Conservation (phyloP, 2,113 vertebrate species). For the Engraulis encrasicolus region DNA sequence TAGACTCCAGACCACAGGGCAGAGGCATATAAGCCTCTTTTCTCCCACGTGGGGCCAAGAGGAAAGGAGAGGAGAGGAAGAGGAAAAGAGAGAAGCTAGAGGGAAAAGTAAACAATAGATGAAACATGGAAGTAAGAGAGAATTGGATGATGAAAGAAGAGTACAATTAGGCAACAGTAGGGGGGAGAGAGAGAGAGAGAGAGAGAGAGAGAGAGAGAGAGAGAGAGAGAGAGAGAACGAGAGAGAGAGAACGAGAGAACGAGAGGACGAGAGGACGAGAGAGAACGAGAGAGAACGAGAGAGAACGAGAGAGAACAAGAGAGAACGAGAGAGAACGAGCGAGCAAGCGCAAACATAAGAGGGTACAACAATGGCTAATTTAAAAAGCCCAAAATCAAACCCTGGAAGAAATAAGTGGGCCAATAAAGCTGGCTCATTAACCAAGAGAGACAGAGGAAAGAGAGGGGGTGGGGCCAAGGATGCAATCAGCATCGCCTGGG, state of each 20-base stretch:
- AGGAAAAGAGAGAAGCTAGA: background rate
- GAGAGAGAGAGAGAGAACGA: conserved; percentile 47
- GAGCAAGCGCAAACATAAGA: too few relatives aligned
- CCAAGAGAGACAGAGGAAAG: background rate
- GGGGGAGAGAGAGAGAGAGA: conserved; percentile 4
- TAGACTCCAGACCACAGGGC: background rate
- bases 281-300: background rate
- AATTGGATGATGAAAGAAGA: background rate
- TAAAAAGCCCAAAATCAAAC: conserved; percentile 5
- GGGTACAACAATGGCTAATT: conserved; percentile 19
- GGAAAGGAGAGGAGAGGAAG: background rate
- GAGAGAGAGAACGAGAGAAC: too few relatives aligned
- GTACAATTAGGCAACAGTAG: background rate
- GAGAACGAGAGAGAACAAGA: conserved; percentile 41
- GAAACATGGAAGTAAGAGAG: background rate
- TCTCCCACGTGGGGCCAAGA: background rate
- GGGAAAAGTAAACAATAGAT: conserved; percentile 16
- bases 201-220: conserved; percentile 2
- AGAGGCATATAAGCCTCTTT: background rate
- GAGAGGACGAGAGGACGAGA: too few relatives aligned
- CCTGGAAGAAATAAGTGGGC: background rate
- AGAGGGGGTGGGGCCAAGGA: background rate
- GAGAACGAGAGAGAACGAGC: background rate
- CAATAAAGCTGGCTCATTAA: background rate
- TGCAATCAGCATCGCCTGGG: background rate